phyloP scores from a whole-genome alignment of 2,797 vertebrate species.

The Sarcophilus harrisii region DNA sequence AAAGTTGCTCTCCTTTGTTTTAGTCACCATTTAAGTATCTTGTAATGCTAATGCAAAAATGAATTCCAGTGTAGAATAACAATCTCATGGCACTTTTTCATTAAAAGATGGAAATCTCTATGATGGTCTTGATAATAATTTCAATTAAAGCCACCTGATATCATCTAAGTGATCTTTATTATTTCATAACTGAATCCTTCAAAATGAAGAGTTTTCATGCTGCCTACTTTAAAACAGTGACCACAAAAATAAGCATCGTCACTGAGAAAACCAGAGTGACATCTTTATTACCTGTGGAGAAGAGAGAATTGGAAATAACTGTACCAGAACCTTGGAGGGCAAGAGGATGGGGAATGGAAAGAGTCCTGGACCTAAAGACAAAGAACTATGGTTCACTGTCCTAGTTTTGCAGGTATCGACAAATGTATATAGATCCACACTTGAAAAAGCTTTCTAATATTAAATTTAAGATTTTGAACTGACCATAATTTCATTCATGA shows the following conservation, averaged over 20 bases:
- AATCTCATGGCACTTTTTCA: neutral
- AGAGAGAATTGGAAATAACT: neutral
- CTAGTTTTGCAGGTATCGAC: accelerated
- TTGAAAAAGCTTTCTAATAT: neutral
- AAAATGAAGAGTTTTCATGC: neutral
- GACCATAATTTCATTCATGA: neutral
- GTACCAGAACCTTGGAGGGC: neutral
- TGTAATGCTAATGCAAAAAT: constrained; percentile 10
- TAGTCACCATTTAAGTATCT: neutral
- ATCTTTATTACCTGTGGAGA: neutral
- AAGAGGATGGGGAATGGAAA: neutral
- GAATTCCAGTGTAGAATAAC: constrained; percentile 16
- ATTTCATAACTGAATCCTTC: neutral
- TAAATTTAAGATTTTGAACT: neutral
- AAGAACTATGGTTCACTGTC: accelerated
- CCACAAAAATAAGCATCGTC: neutral
- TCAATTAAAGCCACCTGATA: neutral
- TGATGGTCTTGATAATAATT: constrained; percentile 44
- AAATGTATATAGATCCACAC: neutral
- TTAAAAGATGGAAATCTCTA: constrained; percentile 22
- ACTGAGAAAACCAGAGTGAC: neutral
- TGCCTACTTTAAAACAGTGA: neutral
- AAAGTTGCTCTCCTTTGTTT: accelerated
- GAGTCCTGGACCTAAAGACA: accelerated
- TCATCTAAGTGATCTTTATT: neutral